These are phyloP conservation scores for Lasioglossum calceatum DNA, from an alignment of 2,888 invertebrate genomes.

Conservation along the genomic window DNA sequence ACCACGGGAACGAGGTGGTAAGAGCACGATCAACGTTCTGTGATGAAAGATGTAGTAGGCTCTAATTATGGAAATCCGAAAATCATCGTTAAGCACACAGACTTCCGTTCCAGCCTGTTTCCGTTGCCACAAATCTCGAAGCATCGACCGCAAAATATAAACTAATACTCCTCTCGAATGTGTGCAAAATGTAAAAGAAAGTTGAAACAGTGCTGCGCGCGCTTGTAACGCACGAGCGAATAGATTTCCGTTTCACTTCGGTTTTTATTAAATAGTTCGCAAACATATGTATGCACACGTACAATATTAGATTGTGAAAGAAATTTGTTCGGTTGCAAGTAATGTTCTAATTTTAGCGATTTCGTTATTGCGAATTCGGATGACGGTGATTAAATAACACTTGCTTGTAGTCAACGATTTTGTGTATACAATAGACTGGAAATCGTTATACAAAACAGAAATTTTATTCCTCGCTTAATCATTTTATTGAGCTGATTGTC, in stretches of 20 bases:
- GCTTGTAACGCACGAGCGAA: neutral
- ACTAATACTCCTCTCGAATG: neutral
- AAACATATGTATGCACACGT: neutral
- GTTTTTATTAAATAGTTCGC: neutral
- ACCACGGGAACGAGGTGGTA: neutral
- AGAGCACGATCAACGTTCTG: neutral
- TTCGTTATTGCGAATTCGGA: neutral
- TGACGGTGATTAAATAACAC: too few species aligned
- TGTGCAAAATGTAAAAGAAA: neutral
- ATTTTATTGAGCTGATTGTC: too few species aligned
- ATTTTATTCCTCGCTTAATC: too few species aligned
- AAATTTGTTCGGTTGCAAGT: neutral
- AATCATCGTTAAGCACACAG: neutral
- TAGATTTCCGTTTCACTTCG: neutral
- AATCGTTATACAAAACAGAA: neutral
- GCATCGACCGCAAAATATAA: neutral
- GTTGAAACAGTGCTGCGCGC: neutral
- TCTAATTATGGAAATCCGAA: neutral
- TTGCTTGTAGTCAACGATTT: neutral
- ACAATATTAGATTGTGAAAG: neutral
- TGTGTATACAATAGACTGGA: neutral
- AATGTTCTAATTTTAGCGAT: neutral
- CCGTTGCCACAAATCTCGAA: neutral
- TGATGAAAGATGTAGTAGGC: neutral
- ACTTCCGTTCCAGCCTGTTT: conserved; percentile 12